These are phyloP conservation scores for Andrena fulva DNA, from an alignment of 2,888 invertebrate species.

Conservation along the genomic window DNA sequence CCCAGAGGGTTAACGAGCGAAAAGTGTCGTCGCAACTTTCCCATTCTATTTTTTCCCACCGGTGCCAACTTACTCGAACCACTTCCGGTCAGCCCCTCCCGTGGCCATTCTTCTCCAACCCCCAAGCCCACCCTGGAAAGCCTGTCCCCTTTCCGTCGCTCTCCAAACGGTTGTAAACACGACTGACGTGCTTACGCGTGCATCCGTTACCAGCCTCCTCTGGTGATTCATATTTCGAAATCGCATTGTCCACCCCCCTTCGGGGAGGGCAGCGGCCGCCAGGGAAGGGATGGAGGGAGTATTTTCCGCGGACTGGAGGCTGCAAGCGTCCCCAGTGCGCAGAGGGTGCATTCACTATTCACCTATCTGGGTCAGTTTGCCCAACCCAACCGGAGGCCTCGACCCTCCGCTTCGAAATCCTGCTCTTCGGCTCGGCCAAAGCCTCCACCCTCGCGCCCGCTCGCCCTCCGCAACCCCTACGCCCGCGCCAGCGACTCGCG, in stretches of 20 bases:
- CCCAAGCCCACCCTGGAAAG: neutral
- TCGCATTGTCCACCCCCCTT: conserved; percentile 57
- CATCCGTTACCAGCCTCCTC: conserved; percentile 9
- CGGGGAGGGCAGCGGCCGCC: neutral
- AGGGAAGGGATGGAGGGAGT: conserved; percentile 25
- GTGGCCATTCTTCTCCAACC: neutral
- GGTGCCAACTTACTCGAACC: conserved; percentile 26
- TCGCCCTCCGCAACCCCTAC: conserved; percentile 16
- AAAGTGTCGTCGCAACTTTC: conserved; percentile 22
- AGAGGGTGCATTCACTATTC: conserved; percentile 78
- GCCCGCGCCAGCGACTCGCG: conserved; percentile 13
- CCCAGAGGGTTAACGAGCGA: conserved; percentile 21
- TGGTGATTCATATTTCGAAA: conserved; percentile 61
- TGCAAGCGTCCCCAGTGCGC: conserved; percentile 55
- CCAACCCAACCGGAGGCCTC: conserved; percentile 73
- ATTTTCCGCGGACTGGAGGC: conserved; percentile 63
- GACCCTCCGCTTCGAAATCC: conserved; percentile 67
- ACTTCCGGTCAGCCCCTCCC: conserved; percentile 17
- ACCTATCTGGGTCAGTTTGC: conserved; percentile 82
- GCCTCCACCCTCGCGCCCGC: conserved; percentile 44
- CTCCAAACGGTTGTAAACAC: conserved; percentile 37
- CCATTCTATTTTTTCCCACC: neutral
- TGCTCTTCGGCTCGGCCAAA: conserved; percentile 51
- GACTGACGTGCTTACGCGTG: conserved; percentile 28
- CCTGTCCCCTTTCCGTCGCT: neutral